Base-by-base conservation (phyloP, 1,140 invertebrate species). In the Neodiprion lecontei region DNA sequence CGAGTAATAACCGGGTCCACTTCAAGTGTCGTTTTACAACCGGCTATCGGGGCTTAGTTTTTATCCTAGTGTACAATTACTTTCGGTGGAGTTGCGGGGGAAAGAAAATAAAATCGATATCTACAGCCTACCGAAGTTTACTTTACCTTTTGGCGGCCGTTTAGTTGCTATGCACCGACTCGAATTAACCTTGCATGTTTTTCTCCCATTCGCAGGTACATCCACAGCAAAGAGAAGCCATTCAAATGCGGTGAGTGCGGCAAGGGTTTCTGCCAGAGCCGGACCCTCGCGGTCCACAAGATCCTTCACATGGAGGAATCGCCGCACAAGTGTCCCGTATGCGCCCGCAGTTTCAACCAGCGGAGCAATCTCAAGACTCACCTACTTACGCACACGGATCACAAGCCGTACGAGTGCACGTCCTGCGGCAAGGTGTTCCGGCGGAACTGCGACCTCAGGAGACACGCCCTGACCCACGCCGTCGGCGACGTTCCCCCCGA, bases 171-270 rank as follows among this genome's bases (percentile, higher is more conserved):
- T 40, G 28, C 28, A 40, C 28, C 28, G 28, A 40, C 28, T 40
- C 5, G 28, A 40, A 40, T 40, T 40, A 40, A 40, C 28, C 28
- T 5, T 3, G 28, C 2, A 40, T 40, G 67, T 71, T 79, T 69
- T 76, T 28, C 81, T 75, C 66, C 70, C 86, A 85, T 77, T 91
- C 92, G 47, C 91, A 98, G 97, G 90, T 98, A 97, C 85, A 99
- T 98, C 77, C 97, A 99, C 88, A 96, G 95, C 48, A 98, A 98
- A 88, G 97, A 98, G 87, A 99, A 98, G 84, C 97, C 97, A 0
- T 99, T 98, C 90, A 98, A 97, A 88, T 99, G 97, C 86, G 93
- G 92, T 17, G 96, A 98, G 87, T 99, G 97, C 84, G 96, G 96
- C 70, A 98, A 98, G 88, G 97, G 97, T 12, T 99, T 99, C 89